Evolutionary conservation across 2,888 invertebrate species (phyloP).

Genomic region (Rhagonycha lutea): DNA sequence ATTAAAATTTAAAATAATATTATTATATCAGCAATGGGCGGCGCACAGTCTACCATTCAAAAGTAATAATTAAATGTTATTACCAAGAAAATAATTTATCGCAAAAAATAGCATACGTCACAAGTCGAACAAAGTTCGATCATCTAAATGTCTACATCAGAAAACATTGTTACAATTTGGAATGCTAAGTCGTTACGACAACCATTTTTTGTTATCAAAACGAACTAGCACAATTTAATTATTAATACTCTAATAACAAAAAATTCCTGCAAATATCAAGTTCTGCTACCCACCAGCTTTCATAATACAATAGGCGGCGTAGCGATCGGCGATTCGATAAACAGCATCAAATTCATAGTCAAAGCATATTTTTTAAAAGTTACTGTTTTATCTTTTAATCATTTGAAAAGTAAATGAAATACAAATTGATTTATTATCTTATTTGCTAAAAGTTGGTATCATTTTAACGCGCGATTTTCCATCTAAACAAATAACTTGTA

Average conservation of each 20-base stretch:
- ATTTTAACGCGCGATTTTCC: not conserved
- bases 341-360: not conserved
- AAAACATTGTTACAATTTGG: not conserved
- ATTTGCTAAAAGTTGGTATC: not conserved
- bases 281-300: not conserved
- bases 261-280: not conserved
- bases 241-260: not conserved
- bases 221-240: too few relatives aligned
- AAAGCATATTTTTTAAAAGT: not conserved
- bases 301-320: not conserved
- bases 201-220: not conserved
- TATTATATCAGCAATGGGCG: slow-evolving; percentile 1
- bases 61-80: slow-evolving; percentile 10
- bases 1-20: slow-evolving; percentile 13
- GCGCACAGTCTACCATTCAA: slow-evolving; percentile 12
- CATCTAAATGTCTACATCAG: not conserved
- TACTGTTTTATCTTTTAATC: not conserved
- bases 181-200: not conserved
- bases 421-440: not conserved
- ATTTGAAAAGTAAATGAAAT: not conserved
- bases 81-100: slow-evolving; percentile 5
- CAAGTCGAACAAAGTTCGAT: not conserved
- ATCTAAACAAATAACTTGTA: not conserved
- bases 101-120: not conserved
- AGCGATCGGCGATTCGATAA: not conserved